Evolutionary conservation across 2,888 invertebrate genomes (phyloP).

Genomic region (Eupsilia transversa): DNA sequence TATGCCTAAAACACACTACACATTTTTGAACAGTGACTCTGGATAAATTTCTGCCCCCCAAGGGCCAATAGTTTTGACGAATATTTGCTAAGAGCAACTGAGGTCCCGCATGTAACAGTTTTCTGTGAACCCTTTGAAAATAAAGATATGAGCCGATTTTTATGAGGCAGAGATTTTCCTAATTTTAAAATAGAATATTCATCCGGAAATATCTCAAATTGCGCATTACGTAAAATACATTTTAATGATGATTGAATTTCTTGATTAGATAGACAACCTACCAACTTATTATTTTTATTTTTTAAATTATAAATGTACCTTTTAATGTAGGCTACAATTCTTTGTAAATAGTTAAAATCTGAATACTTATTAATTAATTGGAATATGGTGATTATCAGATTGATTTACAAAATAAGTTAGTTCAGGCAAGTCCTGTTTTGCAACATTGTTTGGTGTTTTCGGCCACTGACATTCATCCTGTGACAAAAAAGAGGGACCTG

Average conservation of each 20-base stretch:
- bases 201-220: not conserved
- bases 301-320: constrained; percentile 30
- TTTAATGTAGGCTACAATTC: constrained; percentile 11
- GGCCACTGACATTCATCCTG: not conserved
- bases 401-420: not conserved
- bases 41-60: too few relatives aligned
- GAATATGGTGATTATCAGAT: not conserved
- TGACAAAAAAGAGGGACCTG: not conserved
- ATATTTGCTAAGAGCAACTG: too few relatives aligned
- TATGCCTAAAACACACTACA: too few relatives aligned
- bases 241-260: constrained; percentile 5
- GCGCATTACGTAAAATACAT: not conserved
- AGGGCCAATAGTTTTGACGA: too few relatives aligned
- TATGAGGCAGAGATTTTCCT: not conserved
- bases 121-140: too few relatives aligned
- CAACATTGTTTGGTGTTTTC: not conserved
- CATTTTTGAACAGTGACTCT: too few relatives aligned
- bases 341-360: constrained; percentile 11
- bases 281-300: not conserved
- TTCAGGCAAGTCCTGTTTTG: not conserved
- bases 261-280: constrained; percentile 5
- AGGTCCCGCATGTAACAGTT: too few relatives aligned
- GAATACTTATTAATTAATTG: constrained; percentile 26
- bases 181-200: not conserved
- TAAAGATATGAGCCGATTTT: too few relatives aligned